phyloP scores from a whole-genome alignment of 2,888 invertebrate species.

The Lysandra coridon region DNA sequence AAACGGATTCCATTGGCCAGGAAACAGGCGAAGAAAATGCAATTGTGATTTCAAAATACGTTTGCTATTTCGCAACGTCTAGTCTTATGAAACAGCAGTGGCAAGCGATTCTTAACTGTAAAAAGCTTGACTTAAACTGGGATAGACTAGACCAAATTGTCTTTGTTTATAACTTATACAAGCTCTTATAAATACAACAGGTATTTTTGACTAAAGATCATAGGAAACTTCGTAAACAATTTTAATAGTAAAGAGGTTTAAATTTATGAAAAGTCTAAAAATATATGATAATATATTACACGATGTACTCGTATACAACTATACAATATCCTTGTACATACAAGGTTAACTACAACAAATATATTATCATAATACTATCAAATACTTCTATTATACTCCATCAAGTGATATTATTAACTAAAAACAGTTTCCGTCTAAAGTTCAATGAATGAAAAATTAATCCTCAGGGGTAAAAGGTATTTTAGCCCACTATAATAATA shows the following conservation, averaged over 20 bases:
- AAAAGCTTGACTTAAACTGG: constrained; percentile 1
- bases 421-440: background rate
- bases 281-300: too few species aligned
- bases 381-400: too few species aligned
- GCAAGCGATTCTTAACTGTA: constrained; percentile 1
- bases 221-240: too few species aligned
- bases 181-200: background rate
- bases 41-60: constrained; percentile 22
- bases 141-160: background rate
- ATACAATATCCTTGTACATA: too few species aligned
- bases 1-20: constrained; percentile 16
- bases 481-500: background rate
- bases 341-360: too few species aligned
- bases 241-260: too few species aligned
- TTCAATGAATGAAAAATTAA: background rate
- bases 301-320: too few species aligned
- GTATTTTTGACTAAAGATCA: too few species aligned
- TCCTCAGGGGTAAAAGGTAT: background rate
- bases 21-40: constrained; percentile 20
- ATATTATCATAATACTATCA: too few species aligned
- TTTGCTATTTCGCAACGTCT: constrained; percentile 11
- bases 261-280: too few species aligned
- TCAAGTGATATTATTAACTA: background rate
- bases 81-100: constrained; percentile 6
- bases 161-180: background rate